Conservation (phyloP, 2,113 vertebrate species). For the Crotophaga sulcirostris region DNA sequence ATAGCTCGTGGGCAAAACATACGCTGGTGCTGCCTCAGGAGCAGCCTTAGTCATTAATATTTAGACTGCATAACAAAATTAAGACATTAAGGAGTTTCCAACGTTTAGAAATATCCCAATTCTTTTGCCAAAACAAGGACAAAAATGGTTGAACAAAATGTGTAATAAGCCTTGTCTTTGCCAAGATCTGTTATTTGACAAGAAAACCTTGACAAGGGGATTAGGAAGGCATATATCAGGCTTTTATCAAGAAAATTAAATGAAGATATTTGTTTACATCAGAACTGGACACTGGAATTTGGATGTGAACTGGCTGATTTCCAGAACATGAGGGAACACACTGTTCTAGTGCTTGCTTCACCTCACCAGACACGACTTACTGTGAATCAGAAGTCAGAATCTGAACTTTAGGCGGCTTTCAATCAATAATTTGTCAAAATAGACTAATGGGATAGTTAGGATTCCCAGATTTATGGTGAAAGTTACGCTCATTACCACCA, state of each 20-base stretch:
- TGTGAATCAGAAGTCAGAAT: background rate
- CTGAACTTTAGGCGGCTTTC: background rate
- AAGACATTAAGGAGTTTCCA: slow-evolving; percentile 25
- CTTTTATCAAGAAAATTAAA: background rate
- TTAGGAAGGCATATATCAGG: background rate
- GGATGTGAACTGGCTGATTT: background rate
- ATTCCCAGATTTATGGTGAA: background rate
- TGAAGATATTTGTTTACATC: background rate
- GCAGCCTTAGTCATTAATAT: slow-evolving; percentile 15
- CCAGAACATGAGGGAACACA: background rate
- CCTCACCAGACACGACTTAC: background rate
- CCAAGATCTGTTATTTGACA: background rate
- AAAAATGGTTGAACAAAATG: background rate
- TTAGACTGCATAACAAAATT: background rate
- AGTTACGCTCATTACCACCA: background rate
- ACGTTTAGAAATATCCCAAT: background rate
- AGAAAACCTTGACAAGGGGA: background rate
- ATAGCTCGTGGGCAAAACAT: background rate
- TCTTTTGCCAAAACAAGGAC: background rate
- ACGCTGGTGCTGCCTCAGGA: background rate
- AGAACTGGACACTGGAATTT: background rate
- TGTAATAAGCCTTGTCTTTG: background rate
- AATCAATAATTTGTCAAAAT: background rate
- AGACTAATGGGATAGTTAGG: background rate
- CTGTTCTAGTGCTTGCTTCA: background rate